A percentile compares a stretch with the other conserved stretches of the same genome.
Conservation (phyloP, 2,113 vertebrate species). For the Zosterops borbonicus region DNA sequence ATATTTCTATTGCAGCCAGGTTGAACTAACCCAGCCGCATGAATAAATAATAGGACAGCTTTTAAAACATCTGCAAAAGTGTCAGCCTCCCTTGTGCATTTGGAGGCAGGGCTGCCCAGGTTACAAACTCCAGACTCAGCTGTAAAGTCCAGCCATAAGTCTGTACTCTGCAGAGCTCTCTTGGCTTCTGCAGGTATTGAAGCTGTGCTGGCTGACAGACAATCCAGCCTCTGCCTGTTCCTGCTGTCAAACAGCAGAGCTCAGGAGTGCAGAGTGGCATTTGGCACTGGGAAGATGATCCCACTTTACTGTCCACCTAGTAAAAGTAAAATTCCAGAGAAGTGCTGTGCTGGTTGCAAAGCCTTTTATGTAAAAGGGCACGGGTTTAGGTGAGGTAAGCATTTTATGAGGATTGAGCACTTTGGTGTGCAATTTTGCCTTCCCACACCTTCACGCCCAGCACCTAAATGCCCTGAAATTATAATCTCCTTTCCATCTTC, state of each 20-base stretch:
- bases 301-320: background rate
- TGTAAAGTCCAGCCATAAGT: background rate
- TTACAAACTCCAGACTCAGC: background rate
- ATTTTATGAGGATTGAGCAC: background rate
- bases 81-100: background rate
- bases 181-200: background rate
- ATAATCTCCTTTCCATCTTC: background rate
- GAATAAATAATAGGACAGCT: slow-evolving; percentile 61
- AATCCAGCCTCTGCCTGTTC: background rate
- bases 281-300: background rate
- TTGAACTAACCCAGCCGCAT: slow-evolving; percentile 39
- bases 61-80: slow-evolving; percentile 48
- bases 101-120: background rate
- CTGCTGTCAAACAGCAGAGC: background rate
- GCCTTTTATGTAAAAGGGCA: background rate
- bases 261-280: background rate
- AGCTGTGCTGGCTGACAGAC: background rate
- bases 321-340: background rate
- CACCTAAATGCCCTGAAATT: background rate
- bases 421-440: background rate
- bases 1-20: background rate
- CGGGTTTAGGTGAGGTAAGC: background rate
- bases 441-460: background rate
- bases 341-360: background rate
- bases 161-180: background rate